These are phyloP conservation scores for Odobenus rosmarus DNA, from an alignment of 2,113 vertebrate species.

Conservation along the genomic window DNA sequence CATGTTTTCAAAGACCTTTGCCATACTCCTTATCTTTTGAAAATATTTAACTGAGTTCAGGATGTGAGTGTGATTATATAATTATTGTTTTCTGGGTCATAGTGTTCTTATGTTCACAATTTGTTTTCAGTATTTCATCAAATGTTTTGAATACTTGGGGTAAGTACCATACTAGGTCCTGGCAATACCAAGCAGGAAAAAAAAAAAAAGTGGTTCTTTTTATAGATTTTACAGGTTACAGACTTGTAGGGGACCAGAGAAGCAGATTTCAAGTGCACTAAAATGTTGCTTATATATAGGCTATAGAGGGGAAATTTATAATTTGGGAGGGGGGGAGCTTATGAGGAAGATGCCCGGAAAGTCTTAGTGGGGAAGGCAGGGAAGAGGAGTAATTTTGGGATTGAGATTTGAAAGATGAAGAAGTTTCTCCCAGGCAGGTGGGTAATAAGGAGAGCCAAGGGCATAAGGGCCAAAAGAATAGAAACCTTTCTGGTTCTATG, in stretches of 20 bases:
- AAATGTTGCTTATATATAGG: neutral
- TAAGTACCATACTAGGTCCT: neutral
- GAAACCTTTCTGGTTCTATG: neutral
- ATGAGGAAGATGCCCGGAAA: neutral
- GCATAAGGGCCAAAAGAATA: neutral
- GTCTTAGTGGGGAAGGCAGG: neutral
- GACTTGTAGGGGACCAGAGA: neutral
- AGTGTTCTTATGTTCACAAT: constrained; percentile 19
- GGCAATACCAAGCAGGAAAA: neutral
- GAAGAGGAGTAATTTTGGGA: neutral
- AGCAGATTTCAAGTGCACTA: neutral
- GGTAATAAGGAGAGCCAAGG: neutral
- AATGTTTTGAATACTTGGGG: constrained; percentile 20
- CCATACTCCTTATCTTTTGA: constrained; percentile 6
- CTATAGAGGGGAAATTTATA: neutral
- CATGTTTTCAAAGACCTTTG: neutral
- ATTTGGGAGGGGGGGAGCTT: neutral
- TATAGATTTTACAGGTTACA: neutral
- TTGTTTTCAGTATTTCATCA: constrained; percentile 50
- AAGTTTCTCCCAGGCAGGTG: neutral
- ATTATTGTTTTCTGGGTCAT: neutral
- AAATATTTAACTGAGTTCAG: constrained; percentile 1
- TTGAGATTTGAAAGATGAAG: neutral
- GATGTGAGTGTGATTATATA: neutral
- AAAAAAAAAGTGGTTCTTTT: neutral